Evolutionary conservation across 2,113 vertebrate genomes (phyloP), one percentile per base, ranked within the genome.

Genomic region (Lamprologus sp.): DNA sequence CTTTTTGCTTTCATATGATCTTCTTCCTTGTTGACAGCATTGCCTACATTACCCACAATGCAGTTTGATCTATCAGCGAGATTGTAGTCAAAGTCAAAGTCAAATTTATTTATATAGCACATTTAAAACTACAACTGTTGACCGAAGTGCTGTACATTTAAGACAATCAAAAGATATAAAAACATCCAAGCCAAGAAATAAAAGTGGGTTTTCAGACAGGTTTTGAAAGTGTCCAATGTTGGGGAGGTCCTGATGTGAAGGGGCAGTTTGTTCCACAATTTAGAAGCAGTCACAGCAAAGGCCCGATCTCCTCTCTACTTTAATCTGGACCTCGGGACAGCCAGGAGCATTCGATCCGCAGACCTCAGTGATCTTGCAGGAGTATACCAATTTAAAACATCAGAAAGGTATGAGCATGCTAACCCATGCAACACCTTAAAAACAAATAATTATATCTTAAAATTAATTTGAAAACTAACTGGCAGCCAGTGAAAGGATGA

Each of bases 361-460:
- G 54, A 26, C 54, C 54, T 56, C 23, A 28, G 55, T 58, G 26
- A 58, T 58, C 55, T 58, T 58, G 55, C 13, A 28, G 55, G 2
- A 58, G 55, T 58, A 2, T 56, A 28, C 0, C 0, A 56, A 28
- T 56, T 56, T 56, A 56, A 56, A 56, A 56, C 23, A 56, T 28
- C 55, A 56, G 55, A 56, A 56, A 56, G 55, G 7, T 28, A 58
- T 58, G 23, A 58, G 13, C 2, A 1, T 58, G 55, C 55, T 58
- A 31, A 58, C 26, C 7, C 14, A 2, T 58, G 55, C 55, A 17
- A 17, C 3, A 1, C 55, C 13, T 58, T 15, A 31, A 58, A 58
- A 58, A 31, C 55, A 58, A 58, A 58, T 9, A 58, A 58, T 15
- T 1, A 58, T 15, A 58, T 6, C 26, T 58, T 58, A 17, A 58